These are phyloP conservation scores for Drosophila anceps DNA, from an alignment of 2,888 invertebrate species.

Conservation along the genomic window DNA sequence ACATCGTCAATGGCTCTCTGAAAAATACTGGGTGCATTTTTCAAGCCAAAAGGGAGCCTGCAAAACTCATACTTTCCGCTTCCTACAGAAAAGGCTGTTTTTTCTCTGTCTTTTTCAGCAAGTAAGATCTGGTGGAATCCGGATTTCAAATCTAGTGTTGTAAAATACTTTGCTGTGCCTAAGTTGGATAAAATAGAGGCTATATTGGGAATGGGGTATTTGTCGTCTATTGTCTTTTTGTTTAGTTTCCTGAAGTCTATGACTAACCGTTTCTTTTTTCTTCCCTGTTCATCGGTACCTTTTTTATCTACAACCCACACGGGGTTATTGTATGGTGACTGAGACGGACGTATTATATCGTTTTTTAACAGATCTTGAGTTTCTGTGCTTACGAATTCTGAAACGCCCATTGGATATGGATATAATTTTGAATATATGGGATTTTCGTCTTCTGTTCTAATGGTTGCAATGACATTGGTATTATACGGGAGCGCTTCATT, in stretches of 20 bases:
- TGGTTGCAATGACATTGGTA: conserved; percentile 1
- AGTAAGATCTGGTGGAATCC: too few relatives aligned
- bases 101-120: too few relatives aligned
- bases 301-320: neutral
- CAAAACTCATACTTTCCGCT: too few relatives aligned
- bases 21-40: too few relatives aligned
- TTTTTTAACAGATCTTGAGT: neutral
- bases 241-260: neutral
- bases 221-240: neutral
- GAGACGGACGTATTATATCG: neutral
- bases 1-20: too few relatives aligned
- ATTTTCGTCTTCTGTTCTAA: neutral
- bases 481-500: neutral
- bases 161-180: too few relatives aligned
- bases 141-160: too few relatives aligned
- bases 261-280: neutral
- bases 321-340: neutral
- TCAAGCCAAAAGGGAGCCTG: too few relatives aligned
- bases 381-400: neutral
- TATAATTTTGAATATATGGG: neutral
- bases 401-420: neutral
- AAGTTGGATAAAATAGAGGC: neutral
- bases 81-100: too few relatives aligned
- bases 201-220: too few relatives aligned
- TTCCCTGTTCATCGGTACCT: neutral